Percentiles rank a stretch among this genome's conserved stretches.
phyloP scores from a whole-genome alignment of 2,888 invertebrate genomes.

The Cerceris rybyensis region DNA sequence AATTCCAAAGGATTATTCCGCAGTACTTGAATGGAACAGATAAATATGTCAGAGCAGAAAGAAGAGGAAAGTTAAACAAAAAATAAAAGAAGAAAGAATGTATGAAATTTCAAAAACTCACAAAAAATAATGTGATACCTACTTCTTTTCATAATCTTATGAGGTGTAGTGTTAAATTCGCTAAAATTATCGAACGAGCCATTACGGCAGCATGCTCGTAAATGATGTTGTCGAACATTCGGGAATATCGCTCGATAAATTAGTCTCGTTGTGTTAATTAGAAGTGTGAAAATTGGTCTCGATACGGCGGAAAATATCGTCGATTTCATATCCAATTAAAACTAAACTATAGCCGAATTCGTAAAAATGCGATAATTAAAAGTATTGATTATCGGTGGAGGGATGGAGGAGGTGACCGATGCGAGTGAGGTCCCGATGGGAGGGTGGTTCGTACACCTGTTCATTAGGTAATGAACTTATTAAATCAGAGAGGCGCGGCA shows the following conservation, averaged over 20 bases:
- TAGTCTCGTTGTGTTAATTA: conserved; percentile 50
- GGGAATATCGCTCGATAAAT: conserved; percentile 50
- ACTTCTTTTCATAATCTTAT: no score
- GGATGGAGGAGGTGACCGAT: conserved; percentile 32
- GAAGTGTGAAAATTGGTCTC: conserved; percentile 49
- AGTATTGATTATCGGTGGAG: conserved; percentile 78
- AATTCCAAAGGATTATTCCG: no score
- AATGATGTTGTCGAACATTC: conserved; percentile 24
- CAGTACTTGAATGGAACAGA: no score
- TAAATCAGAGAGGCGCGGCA: conserved; percentile 75
- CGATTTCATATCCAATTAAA: conserved; percentile 71
- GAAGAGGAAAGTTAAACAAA: no score
- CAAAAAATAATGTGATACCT: no score
- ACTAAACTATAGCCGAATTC: conserved; percentile 70
- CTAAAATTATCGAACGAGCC: neutral
- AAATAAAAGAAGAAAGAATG: no score
- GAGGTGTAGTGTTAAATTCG: no score
- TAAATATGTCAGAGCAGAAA: no score
- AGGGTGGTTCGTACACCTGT: conserved; percentile 74
- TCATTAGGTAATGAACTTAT: conserved; percentile 81
- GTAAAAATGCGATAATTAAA: conserved; percentile 78
- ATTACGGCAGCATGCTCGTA: conserved; percentile 16
- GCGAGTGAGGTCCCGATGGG: conserved; percentile 33
- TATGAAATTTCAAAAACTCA: no score
- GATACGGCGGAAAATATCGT: conserved; percentile 54